A percentile compares a stretch with the other conserved stretches of the same genome.
phyloP scores from a whole-genome alignment of 1,140 invertebrate genomes.

The Drosophila ficusphila region DNA sequence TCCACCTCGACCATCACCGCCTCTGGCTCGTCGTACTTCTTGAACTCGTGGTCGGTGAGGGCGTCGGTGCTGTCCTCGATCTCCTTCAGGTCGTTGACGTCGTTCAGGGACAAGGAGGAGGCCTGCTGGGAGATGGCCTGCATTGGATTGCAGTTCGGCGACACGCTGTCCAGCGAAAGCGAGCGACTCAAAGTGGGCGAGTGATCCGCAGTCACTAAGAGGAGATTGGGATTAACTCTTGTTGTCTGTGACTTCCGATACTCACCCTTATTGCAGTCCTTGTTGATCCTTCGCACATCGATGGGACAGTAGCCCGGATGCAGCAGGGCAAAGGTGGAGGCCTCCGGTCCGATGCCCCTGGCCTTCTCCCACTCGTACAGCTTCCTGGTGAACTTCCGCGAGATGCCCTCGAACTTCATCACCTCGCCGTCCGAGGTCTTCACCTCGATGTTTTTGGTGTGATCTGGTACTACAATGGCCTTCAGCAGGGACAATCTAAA shows the following conservation, averaged over 20 bases:
- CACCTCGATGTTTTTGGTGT: slow-evolving; percentile 89
- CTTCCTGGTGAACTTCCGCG: slow-evolving; percentile 93
- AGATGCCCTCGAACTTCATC: slow-evolving; percentile 93
- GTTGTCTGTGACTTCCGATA: no score
- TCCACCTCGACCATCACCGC: slow-evolving; percentile 89
- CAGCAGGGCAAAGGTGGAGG: slow-evolving; percentile 91
- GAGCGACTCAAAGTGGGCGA: slow-evolving; percentile 86
- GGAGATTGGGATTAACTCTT: not conserved
- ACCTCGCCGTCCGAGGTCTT: slow-evolving; percentile 91
- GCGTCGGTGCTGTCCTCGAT: slow-evolving; percentile 81
- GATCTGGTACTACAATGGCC: slow-evolving; percentile 85
- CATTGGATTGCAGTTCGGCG: slow-evolving; percentile 84
- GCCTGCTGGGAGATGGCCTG: slow-evolving; percentile 86
- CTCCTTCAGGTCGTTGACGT: slow-evolving; percentile 87
- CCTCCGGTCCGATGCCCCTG: slow-evolving; percentile 91
- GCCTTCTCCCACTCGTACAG: slow-evolving; percentile 96
- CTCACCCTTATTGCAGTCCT: slow-evolving; percentile 69
- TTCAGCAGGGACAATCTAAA: slow-evolving; percentile 87
- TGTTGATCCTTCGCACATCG: slow-evolving; percentile 70
- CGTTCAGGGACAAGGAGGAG: slow-evolving; percentile 90
- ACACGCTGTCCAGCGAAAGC: slow-evolving; percentile 89
- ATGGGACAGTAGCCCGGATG: slow-evolving; percentile 86
- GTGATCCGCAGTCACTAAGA: slow-evolving; percentile 56
- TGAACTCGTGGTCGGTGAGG: slow-evolving; percentile 80
- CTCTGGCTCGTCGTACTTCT: slow-evolving; percentile 85